Base-by-base conservation (phyloP, 2,797 vertebrate genomes). In the Spinus pinus region DNA sequence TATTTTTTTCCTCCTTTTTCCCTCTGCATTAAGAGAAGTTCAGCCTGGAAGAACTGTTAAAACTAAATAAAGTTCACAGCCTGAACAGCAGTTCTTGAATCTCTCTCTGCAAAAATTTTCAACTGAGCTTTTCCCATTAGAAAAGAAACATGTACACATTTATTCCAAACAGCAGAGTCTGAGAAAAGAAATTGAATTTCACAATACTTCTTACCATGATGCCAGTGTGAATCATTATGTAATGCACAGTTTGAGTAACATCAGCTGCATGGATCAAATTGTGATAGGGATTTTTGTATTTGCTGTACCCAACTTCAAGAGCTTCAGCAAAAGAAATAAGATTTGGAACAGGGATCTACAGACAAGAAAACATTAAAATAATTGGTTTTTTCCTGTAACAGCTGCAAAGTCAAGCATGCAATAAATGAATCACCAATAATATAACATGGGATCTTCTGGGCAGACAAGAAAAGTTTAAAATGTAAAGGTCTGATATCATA, bases 241-340 rank as follows among this genome's bases (percentile, higher is more conserved):
- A 99, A 98, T 99, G 99, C 77, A 99, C 99, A 13, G 99, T 99
- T 97, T 99, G 99, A 33, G 99, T 99, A 97, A 99, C 99, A 1
- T 99, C 99, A 33, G 99, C 99, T 39, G 99, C 99, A 44, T 99
- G 99, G 97, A 99, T 98, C 97, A 99, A 97, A 98, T 99, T 99
- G 97, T 99, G 99, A 96, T 99, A 99, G 0, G 99, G 99, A 97
- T 99, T 99, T 98, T 98, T 99, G 97, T 99, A 98, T 96, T 99
- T 99, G 98, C 99, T 99, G 98, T 99, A 99, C 90, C 99, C 99
- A 88, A 98, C 97, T 98, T 99, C 98, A 95, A 99, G 97, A 92
- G 98, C 98, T 98, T 99, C 99, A 86, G 98, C 98, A 96, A 99
- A 99, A 50, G 98, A 97, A 91, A 99, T 98, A 95, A 99, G 98